These are phyloP conservation scores for Gortyna flavago DNA, from an alignment of 2,888 invertebrate genomes.

Conservation along the genomic window DNA sequence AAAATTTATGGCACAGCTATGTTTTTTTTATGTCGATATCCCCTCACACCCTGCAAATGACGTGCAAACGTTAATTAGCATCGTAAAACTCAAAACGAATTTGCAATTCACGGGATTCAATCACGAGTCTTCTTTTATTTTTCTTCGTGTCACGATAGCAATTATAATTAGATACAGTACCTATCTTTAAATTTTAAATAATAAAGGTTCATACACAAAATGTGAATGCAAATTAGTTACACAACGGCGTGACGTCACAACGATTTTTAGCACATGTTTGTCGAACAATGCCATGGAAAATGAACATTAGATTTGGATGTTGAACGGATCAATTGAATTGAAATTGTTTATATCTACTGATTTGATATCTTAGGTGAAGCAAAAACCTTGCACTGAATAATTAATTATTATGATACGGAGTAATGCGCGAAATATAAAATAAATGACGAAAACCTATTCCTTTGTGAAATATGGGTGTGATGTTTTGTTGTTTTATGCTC, in stretches of 20 bases:
- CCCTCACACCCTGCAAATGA: too few relatives aligned
- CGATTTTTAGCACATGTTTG: neutral
- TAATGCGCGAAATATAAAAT: neutral
- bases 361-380: neutral
- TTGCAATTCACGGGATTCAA: neutral
- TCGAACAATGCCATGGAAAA: conserved; percentile 1
- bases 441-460: too few relatives aligned
- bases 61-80: neutral
- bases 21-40: too few relatives aligned
- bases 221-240: neutral
- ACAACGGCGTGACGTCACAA: neutral
- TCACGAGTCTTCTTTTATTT: neutral
- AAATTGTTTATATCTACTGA: neutral
- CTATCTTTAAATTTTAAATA: neutral
- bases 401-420: neutral
- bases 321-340: neutral
- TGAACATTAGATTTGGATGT: neutral
- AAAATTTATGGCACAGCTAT: neutral
- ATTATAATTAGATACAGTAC: neutral
- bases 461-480: too few relatives aligned
- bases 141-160: neutral
- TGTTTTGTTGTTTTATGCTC: too few relatives aligned
- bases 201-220: neutral
- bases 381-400: neutral
- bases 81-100: neutral